phyloP scores from a whole-genome alignment of 2,113 vertebrate genomes.

The Polyodon spathula region DNA sequence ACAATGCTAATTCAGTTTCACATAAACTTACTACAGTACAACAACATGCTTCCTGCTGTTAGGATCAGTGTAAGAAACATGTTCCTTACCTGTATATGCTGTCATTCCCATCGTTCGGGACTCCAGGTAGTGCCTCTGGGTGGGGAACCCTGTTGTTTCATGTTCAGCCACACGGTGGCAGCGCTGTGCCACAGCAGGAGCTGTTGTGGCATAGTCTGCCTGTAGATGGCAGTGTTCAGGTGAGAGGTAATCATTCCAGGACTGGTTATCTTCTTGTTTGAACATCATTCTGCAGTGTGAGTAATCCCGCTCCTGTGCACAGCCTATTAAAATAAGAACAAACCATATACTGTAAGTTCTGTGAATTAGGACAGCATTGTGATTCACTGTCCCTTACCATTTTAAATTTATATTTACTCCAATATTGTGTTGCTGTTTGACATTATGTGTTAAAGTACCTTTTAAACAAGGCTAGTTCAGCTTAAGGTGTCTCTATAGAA shows the following conservation, averaged over 20 bases:
- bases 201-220: slow-evolving; percentile 25
- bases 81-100: slow-evolving; percentile 51
- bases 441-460: too few species aligned
- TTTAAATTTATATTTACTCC: too few species aligned
- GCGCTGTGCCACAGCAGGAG: slow-evolving; percentile 44
- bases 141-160: slow-evolving; percentile 27
- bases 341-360: slow-evolving; percentile 11
- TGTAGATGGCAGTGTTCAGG: slow-evolving; percentile 29
- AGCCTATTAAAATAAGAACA: slow-evolving; percentile 26
- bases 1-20: too few species aligned
- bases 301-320: slow-evolving; percentile 40
- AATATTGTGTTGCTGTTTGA: too few species aligned
- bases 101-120: slow-evolving; percentile 49
- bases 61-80: too few species aligned
- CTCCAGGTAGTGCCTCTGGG: slow-evolving; percentile 45
- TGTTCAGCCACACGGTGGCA: slow-evolving; percentile 58
- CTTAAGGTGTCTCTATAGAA: too few species aligned
- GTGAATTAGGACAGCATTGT: too few species aligned
- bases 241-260: slow-evolving; percentile 51
- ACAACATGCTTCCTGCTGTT: too few species aligned
- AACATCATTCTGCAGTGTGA: slow-evolving; percentile 27
- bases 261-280: slow-evolving; percentile 39
- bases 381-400: too few species aligned
- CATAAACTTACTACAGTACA: too few species aligned
- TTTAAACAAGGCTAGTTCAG: too few species aligned